Evolutionary conservation across 2,113 vertebrate species (phyloP).

Genomic region (Xiphias gladius): DNA sequence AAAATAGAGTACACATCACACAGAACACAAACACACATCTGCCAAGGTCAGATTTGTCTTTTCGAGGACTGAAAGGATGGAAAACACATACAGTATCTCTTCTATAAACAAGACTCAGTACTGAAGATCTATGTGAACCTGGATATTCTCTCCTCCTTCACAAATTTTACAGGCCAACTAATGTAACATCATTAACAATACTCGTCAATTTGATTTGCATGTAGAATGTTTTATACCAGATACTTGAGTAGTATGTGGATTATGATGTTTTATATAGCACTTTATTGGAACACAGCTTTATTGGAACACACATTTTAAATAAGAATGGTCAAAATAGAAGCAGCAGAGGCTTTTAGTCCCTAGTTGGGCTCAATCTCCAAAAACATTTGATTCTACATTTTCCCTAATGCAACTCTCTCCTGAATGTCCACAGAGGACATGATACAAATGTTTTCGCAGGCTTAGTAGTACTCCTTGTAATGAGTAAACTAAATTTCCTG

Average conservation of each 20-base stretch:
- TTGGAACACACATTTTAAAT: neutral
- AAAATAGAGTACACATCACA: slow-evolving; percentile 17
- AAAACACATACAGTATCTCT: neutral
- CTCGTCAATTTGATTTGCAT: neutral
- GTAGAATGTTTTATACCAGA: neutral
- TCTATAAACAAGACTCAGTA: neutral
- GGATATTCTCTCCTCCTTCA: neutral
- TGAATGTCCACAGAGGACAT: neutral
- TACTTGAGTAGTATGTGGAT: neutral
- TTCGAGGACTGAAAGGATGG: slow-evolving; percentile 1
- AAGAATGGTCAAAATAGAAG: neutral
- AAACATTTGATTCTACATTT: neutral
- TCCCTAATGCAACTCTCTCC: neutral
- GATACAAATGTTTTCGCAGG: neutral
- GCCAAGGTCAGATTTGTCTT: slow-evolving; percentile 22
- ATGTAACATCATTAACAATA: neutral
- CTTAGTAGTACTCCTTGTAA: neutral
- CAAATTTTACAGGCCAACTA: neutral
- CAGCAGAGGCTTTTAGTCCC: neutral
- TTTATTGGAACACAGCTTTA: neutral
- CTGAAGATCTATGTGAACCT: neutral
- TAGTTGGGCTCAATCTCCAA: neutral
- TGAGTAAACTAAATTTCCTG: neutral
- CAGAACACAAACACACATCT: slow-evolving; percentile 7
- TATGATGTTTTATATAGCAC: neutral